These are phyloP conservation scores for Halictus ligatus DNA, from an alignment of 2,888 invertebrate genomes.

Conservation along the genomic window DNA sequence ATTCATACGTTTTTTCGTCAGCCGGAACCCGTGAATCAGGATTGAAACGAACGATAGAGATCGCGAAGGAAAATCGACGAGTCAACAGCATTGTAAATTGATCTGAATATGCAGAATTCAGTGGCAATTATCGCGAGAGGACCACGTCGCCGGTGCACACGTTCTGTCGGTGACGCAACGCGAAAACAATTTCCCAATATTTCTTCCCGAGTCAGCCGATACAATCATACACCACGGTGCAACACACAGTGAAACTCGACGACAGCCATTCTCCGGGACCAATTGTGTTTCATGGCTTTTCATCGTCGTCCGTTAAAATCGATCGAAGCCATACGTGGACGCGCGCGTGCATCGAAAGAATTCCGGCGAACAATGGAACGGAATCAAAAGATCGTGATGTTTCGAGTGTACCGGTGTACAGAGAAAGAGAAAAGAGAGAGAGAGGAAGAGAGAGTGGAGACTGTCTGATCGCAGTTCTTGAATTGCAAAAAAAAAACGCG, in stretches of 20 bases:
- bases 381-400: constrained; percentile 22
- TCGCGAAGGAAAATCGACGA: no score
- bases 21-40: no score
- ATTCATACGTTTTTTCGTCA: no score
- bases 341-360: background rate
- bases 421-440: background rate
- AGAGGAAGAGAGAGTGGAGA: background rate
- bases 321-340: constrained; percentile 17
- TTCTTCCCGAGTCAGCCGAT: constrained; percentile 10
- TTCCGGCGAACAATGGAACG: constrained; percentile 22
- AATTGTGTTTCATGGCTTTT: constrained; percentile 5
- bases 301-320: constrained; percentile 1
- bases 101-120: no score
- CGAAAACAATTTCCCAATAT: constrained; percentile 7
- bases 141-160: no score
- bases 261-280: background rate
- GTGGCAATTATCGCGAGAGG: no score
- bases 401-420: constrained; percentile 5
- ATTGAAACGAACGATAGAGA: no score
- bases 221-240: background rate
- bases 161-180: no score
- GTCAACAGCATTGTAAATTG: no score
- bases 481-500: constrained; percentile 14
- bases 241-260: background rate
- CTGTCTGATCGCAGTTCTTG: constrained; percentile 21